Base-by-base conservation (phyloP, 2,888 invertebrate species). In the Aethes cnicana region DNA sequence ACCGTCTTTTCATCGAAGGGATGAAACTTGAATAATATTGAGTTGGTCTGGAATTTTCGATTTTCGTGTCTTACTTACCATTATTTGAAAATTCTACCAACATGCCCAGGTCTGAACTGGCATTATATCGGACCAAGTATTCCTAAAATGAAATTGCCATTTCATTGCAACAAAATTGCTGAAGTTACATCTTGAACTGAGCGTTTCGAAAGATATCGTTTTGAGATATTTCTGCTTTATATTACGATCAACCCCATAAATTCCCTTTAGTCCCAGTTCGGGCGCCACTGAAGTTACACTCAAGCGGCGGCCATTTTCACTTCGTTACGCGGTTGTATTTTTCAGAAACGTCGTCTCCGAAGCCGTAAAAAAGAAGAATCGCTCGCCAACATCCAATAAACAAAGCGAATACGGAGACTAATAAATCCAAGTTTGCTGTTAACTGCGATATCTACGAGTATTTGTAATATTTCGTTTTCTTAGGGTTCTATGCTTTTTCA, bases 291-390 rank as follows among this genome's bases (percentile, higher is more conserved):
- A 46, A 46, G 44, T 52, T 46, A 52, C 44, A 36, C 52, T 52
- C 42, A 33, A 41, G 30, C 33, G 47, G 30, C 28, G n/a, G 26
- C 53, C 61, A 56, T 64, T 63, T 57, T 63, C 65, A 69, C 63
- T 59, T 64, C 57, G 61, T 64, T 59, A 59, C 54, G 53, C 32
- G 54, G 54, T 57, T 56, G 68, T 60, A 64, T 63, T 68, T 68
- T 61, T 62, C 62, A 57, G 57, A 56, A 72, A 74, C 63, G 69
- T 63, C 60, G 36, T 57, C 59, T 54, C 56, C 49, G 50, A 47
- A 57, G 62, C 64, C 65, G 66, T 74, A 74, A 74, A 74, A 69
- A 67, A 67, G 73, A 72, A 57, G 61, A 65, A 74, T 66, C 55
- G 59, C 62, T 54, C 50, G 59, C 52, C 46, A 58, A 54, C 55